phyloP scores from a whole-genome alignment of 2,888 invertebrate species.

The Ephialtes manifestator region DNA sequence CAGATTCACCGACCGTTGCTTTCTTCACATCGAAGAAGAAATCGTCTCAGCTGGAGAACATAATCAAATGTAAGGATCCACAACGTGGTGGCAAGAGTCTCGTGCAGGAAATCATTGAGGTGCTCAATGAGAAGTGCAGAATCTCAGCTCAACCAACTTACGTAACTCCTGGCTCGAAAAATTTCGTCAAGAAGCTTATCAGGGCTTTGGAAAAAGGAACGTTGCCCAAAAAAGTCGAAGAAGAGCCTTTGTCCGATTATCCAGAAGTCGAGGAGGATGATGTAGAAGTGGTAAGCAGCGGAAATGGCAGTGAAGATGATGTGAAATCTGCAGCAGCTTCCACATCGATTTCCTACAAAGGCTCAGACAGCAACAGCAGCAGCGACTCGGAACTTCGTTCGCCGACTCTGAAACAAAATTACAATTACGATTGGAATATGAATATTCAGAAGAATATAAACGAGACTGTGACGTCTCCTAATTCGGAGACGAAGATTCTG shows the following conservation, averaged over 20 bases:
- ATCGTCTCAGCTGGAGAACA: slow-evolving; percentile 71
- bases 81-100: slow-evolving; percentile 53
- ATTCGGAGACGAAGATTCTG: neutral
- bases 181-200: slow-evolving; percentile 74
- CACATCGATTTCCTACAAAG: slow-evolving; percentile 72
- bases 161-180: slow-evolving; percentile 55
- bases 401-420: slow-evolving; percentile 35
- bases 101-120: slow-evolving; percentile 74
- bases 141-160: slow-evolving; percentile 23
- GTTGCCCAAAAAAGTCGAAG: neutral
- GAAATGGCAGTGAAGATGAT: slow-evolving; percentile 64
- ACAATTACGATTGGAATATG: slow-evolving; percentile 45
- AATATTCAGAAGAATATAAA: neutral
- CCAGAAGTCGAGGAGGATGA: neutral
- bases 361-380: slow-evolving; percentile 71
- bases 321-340: slow-evolving; percentile 66
- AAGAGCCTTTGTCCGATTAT: neutral
- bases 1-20: slow-evolving; percentile 39
- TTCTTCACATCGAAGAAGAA: slow-evolving; percentile 71
- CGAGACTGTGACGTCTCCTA: neutral
- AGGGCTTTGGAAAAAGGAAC: slow-evolving; percentile 71
- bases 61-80: slow-evolving; percentile 65
- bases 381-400: slow-evolving; percentile 68
- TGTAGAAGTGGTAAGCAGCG: slow-evolving; percentile 47
- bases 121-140: slow-evolving; percentile 69